A percentile compares a stretch with the other conserved stretches of the same genome.
These are phyloP conservation scores for Coronaproctus castanopsis DNA, from an alignment of 2,888 invertebrate species.

Conservation along the genomic window DNA sequence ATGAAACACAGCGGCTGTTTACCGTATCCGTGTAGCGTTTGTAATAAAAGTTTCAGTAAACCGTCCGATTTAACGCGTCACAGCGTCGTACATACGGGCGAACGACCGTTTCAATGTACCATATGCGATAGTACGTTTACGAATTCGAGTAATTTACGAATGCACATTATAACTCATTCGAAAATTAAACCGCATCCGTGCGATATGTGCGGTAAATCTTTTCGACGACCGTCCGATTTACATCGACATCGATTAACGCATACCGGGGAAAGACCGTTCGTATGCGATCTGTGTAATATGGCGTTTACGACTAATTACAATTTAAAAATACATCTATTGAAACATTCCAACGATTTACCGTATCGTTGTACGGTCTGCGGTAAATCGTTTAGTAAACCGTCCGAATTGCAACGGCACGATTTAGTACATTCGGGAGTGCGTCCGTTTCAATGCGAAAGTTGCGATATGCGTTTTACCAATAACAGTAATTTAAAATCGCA, in stretches of 20 bases:
- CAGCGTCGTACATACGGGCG: conserved; percentile 17
- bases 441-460: conserved; percentile 21
- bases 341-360: conserved; percentile 19
- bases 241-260: conserved; percentile 20
- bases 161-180: conserved; percentile 18
- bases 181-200: conserved; percentile 19
- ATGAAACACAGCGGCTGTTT: conserved; percentile 17
- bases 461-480: conserved; percentile 20
- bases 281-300: conserved; percentile 20
- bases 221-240: conserved; percentile 18
- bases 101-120: conserved; percentile 17
- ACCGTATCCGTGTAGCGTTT: conserved; percentile 17
- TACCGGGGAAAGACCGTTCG: conserved; percentile 23
- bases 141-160: conserved; percentile 18
- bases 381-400: conserved; percentile 23
- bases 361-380: conserved; percentile 20
- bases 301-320: conserved; percentile 20
- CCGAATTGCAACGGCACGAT: conserved; percentile 22
- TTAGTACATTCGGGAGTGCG: conserved; percentile 21
- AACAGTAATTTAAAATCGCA: conserved; percentile 19
- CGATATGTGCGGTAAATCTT: conserved; percentile 19
- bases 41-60: conserved; percentile 18
- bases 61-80: conserved; percentile 18
- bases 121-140: conserved; percentile 18
- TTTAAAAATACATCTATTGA: conserved; percentile 19